These are phyloP conservation scores for Neoseiulus cucumeris DNA, from an alignment of 1,140 invertebrate species.

Conservation along the genomic window DNA sequence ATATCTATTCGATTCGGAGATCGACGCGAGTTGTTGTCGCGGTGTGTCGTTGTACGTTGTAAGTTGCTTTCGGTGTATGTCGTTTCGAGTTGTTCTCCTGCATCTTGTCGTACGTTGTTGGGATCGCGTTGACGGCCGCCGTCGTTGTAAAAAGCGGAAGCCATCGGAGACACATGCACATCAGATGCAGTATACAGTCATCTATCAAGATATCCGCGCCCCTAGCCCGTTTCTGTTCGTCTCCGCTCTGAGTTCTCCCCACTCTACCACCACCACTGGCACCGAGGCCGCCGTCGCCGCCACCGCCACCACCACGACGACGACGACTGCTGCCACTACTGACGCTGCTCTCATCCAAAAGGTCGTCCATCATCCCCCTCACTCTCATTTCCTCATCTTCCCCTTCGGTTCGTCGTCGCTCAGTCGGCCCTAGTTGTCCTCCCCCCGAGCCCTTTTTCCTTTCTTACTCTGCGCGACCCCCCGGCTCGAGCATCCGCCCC, in stretches of 20 bases:
- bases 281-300: no score
- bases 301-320: background rate
- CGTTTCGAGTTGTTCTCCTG: no score
- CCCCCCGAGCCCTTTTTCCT: no score
- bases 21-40: no score
- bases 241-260: background rate
- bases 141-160: slow-evolving; percentile 8
- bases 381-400: slow-evolving; percentile 11
- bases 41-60: no score
- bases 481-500: no score
- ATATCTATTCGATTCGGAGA: no score
- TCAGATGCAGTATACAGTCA: slow-evolving; percentile 10
- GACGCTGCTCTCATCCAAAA: slow-evolving; percentile 11
- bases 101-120: background rate
- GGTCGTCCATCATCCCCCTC: slow-evolving; percentile 11
- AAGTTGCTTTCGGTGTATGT: no score
- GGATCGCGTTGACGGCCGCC: background rate
- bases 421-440: no score
- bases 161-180: slow-evolving; percentile 7
- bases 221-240: background rate
- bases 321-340: background rate
- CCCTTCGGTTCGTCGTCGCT: background rate
- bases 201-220: slow-evolving; percentile 10
- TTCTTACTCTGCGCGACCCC: no score
- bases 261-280: background rate